A percentile compares a stretch with the other conserved stretches of the same genome.
phyloP scores from a whole-genome alignment of 2,113 vertebrate genomes.

The Dermatemys mawii region DNA sequence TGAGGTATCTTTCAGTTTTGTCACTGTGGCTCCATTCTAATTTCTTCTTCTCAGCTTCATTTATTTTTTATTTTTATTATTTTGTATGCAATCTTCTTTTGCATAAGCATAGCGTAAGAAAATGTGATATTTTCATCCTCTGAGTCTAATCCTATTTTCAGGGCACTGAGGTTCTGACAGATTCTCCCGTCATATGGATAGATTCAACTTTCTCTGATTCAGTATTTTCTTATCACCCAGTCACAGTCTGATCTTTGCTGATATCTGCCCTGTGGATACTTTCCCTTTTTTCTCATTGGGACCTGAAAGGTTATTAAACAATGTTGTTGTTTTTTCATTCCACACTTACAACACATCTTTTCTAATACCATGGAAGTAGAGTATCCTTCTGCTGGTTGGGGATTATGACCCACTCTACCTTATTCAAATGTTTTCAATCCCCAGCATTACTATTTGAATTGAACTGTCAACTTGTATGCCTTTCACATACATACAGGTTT shows the following conservation, averaged over 20 bases:
- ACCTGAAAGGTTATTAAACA: background rate
- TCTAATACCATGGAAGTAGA: background rate
- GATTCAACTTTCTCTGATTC: background rate
- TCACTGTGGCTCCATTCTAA: background rate
- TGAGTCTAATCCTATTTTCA: background rate
- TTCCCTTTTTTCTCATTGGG: background rate
- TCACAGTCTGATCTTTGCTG: background rate
- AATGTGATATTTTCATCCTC: background rate
- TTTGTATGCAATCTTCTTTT: background rate
- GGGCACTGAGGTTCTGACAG: background rate
- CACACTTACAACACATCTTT: background rate
- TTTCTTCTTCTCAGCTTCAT: background rate
- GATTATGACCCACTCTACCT: background rate
- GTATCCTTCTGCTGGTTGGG: background rate
- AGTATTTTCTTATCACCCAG: background rate
- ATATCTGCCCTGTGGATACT: background rate
- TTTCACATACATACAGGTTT: background rate
- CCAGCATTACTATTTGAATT: background rate
- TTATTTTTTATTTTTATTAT: background rate
- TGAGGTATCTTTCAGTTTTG: background rate
- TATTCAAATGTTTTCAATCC: background rate
- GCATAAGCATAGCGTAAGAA: background rate
- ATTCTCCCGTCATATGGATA: fast-evolving
- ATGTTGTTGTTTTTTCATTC: background rate
- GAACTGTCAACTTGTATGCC: background rate